A percentile compares a stretch with the other conserved stretches of the same genome.
Conservation (phyloP, 2,888 invertebrate genomes). For the Erebia epiphron region DNA sequence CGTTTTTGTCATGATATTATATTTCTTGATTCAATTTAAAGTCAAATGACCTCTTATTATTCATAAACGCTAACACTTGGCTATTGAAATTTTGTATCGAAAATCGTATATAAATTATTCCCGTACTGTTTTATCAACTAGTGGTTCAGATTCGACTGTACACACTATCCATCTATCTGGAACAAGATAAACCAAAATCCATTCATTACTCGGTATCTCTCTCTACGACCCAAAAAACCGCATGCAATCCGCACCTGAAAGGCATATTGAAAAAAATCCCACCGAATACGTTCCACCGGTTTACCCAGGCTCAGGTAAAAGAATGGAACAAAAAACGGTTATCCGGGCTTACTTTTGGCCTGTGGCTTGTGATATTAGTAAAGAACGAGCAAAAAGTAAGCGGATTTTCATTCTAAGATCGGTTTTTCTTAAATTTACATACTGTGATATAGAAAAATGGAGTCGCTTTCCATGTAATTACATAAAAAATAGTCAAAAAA, state of each 20-base stretch:
- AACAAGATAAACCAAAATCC: conserved; percentile 34
- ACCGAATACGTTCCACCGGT: conserved; percentile 43
- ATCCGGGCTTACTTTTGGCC: conserved; percentile 49
- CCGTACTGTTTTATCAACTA: neutral
- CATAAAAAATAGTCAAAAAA: no score
- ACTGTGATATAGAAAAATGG: neutral
- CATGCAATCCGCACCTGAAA: conserved; percentile 39
- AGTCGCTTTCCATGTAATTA: no score
- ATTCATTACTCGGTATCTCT: conserved; percentile 36
- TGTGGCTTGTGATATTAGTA: conserved; percentile 41
- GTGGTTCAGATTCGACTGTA: neutral
- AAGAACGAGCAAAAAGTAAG: conserved; percentile 25
- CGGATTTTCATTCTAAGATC: conserved; percentile 8
- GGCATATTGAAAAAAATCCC: conserved; percentile 44
- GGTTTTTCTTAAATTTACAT: conserved; percentile 19
- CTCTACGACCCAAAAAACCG: conserved; percentile 40
- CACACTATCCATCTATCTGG: conserved; percentile 6
- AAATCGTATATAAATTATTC: neutral
- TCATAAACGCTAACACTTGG: no score
- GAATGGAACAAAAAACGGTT: conserved; percentile 56
- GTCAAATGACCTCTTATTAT: no score
- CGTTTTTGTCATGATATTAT: no score
- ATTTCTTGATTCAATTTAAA: no score
- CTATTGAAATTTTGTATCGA: no score
- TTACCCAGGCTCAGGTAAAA: conserved; percentile 47